Percentiles rank a stretch among this genome's conserved stretches.
Evolutionary conservation across 1,140 invertebrate genomes (phyloP).

Genomic region (Lordiphosa clarofinis): DNA sequence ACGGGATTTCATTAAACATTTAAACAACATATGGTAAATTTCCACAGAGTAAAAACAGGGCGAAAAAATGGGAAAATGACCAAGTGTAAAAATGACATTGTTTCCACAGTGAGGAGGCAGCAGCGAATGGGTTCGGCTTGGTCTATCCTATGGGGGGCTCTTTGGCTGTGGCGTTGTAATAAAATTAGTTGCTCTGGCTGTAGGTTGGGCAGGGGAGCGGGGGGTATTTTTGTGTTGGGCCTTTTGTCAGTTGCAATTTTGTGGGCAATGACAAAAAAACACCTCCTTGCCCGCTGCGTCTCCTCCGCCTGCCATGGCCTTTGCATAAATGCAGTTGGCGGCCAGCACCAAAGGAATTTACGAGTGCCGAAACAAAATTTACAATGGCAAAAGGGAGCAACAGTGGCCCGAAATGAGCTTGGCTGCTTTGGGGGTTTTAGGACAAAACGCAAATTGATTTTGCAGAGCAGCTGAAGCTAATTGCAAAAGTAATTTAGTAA

Average conservation of each 20-base stretch:
- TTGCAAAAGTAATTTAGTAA: constrained; percentile 67
- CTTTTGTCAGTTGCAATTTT: constrained; percentile 45
- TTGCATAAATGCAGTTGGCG: constrained; percentile 69
- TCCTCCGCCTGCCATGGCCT: constrained; percentile 6
- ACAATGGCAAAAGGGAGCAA: constrained; percentile 38
- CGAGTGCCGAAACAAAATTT: constrained; percentile 57
- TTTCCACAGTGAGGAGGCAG: constrained; percentile 23
- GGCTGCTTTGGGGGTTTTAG: constrained; percentile 18
- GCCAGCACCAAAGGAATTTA: constrained; percentile 60
- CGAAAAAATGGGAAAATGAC: constrained; percentile 50
- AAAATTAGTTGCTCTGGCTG: constrained; percentile 51
- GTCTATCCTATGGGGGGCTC: constrained; percentile 52
- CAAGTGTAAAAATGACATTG: constrained; percentile 73
- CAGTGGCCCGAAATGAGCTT: constrained; percentile 30
- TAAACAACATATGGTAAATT: constrained; percentile 74
- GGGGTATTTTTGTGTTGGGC: constrained; percentile 15
- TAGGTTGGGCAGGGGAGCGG: constrained; percentile 5
- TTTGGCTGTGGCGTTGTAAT: constrained; percentile 62
- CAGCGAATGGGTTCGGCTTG: background rate
- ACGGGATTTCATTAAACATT: constrained; percentile 74
- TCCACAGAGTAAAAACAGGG: constrained; percentile 37
- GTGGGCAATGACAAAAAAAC: constrained; percentile 8
- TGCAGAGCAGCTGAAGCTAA: constrained; percentile 42
- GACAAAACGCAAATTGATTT: constrained; percentile 62
- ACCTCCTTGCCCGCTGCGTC: background rate